phyloP scores from a whole-genome alignment of 2,113 vertebrate species.

The Saguinus imperator region DNA sequence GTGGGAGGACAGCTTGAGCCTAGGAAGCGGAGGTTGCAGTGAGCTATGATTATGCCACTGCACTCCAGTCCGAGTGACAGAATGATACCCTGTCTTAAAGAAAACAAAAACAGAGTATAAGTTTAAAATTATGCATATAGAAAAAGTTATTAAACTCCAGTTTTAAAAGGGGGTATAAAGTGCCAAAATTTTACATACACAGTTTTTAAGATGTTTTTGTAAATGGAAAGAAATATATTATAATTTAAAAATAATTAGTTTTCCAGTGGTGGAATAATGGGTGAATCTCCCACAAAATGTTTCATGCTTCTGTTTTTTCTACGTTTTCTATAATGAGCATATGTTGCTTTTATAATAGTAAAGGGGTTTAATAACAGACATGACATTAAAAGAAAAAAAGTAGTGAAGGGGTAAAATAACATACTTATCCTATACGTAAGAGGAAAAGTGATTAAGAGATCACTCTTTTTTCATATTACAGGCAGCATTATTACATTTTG shows the following conservation, averaged over 20 bases:
- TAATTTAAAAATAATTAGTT: not conserved
- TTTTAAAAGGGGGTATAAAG: not conserved
- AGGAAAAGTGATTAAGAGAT: not conserved
- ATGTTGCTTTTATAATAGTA: constrained; percentile 27
- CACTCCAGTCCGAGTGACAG: no score
- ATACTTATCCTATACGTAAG: not conserved
- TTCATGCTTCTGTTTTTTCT: not conserved
- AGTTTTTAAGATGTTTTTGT: not conserved
- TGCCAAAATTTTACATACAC: constrained; percentile 26
- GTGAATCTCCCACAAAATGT: not conserved
- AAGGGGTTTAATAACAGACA: not conserved
- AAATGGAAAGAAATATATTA: constrained; percentile 17
- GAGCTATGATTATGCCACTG: no score
- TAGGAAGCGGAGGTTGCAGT: no score
- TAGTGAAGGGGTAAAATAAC: constrained; percentile 8
- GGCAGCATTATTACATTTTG: not conserved
- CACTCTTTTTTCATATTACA: constrained; percentile 14
- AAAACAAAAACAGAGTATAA: not conserved
- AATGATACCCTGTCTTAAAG: no score
- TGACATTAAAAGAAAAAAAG: not conserved
- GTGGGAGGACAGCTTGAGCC: no score
- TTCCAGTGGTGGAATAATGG: constrained; percentile 31
- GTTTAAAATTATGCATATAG: not conserved
- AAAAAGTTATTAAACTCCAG: constrained; percentile 22
- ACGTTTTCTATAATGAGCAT: not conserved